Percentiles rank a stretch among this genome's conserved stretches.
Conservation (phyloP, 2,113 vertebrate species). For the Monarcha castaneiventris region DNA sequence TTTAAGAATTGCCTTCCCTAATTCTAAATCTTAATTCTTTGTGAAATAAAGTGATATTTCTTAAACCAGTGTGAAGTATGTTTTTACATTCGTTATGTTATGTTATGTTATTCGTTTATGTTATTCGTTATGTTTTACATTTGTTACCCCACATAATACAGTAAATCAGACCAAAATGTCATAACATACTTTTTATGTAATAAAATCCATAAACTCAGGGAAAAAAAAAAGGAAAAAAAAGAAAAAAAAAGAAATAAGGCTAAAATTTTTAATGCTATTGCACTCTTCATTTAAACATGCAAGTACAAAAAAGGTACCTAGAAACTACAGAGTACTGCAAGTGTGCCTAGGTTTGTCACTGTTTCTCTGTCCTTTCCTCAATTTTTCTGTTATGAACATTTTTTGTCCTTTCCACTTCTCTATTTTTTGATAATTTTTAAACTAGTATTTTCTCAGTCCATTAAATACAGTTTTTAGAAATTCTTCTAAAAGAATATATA, state of each 20-base stretch:
- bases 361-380: not conserved
- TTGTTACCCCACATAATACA: not conserved
- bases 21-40: not conserved
- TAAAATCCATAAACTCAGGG: not conserved
- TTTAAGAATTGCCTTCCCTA: not conserved
- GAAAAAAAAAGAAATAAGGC: fast-evolving
- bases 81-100: too few relatives aligned
- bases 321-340: not conserved
- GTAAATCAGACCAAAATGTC: not conserved
- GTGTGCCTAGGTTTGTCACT: not conserved
- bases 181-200: not conserved
- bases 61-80: not conserved
- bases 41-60: not conserved
- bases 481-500: not conserved
- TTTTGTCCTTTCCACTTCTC: not conserved
- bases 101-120: too few relatives aligned
- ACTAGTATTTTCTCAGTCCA: not conserved
- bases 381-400: not conserved
- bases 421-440: not conserved
- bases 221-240: too few relatives aligned
- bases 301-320: not conserved
- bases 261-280: not conserved
- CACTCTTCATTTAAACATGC: not conserved
- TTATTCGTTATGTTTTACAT: too few relatives aligned
- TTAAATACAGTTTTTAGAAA: not conserved